Evolutionary conservation across 2,113 vertebrate genomes (phyloP).

Genomic region (Hippopotamus amphibius): DNA sequence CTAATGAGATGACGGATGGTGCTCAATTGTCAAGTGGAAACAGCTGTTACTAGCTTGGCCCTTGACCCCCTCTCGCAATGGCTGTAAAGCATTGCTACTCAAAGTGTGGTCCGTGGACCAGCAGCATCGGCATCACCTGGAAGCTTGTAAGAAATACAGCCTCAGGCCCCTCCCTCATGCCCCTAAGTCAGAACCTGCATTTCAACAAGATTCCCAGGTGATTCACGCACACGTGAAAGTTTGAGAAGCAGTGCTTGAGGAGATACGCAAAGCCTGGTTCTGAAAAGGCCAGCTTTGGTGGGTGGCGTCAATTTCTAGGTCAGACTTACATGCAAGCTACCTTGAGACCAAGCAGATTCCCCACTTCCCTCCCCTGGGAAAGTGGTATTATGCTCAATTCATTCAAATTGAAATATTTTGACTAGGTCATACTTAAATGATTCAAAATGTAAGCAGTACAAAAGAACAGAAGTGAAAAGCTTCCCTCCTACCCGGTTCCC

Average conservation of each 20-base stretch:
- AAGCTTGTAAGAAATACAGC: background rate
- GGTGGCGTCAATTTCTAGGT: background rate
- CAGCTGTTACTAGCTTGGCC: background rate
- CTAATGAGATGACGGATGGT: background rate
- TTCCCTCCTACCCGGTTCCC: background rate
- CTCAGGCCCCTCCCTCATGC: background rate
- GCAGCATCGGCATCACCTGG: background rate
- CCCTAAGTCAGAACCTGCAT: background rate
- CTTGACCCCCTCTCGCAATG: background rate
- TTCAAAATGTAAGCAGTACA: conserved; percentile 34
- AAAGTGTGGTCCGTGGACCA: background rate
- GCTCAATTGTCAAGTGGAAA: background rate
- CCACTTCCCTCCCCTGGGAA: background rate
- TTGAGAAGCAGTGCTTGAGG: background rate
- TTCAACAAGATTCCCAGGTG: background rate
- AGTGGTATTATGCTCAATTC: background rate
- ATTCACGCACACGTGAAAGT: background rate
- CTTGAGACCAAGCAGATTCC: background rate
- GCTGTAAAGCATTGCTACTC: background rate
- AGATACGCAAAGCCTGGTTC: background rate
- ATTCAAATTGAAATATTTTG: conserved; percentile 37
- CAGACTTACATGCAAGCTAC: background rate
- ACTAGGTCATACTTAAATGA: conserved; percentile 3
- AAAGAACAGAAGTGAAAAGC: background rate
- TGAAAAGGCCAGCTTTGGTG: background rate